Conservation (phyloP, 2,113 vertebrate genomes). For the Phylloscopus trochilus region DNA sequence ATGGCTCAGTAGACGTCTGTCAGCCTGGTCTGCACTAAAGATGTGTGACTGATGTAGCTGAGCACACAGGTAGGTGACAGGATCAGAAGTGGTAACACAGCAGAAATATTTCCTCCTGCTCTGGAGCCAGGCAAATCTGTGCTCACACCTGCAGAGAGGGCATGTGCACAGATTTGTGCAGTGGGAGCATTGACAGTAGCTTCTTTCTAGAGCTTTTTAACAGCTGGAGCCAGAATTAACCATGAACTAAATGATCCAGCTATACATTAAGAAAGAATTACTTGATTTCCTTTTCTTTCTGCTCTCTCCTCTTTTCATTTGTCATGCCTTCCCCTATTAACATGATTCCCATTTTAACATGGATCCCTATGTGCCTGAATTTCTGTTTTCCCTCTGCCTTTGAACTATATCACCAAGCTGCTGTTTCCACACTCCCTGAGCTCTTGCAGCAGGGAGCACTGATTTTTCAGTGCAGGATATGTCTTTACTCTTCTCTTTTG, state of each 20-base stretch:
- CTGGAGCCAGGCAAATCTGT: neutral
- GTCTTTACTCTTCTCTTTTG: neutral
- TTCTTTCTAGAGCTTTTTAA: neutral
- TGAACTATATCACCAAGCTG: neutral
- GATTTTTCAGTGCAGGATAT: neutral
- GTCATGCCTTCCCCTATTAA: neutral
- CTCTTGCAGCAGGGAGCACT: neutral
- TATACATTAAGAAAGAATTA: neutral
- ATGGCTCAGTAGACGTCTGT: neutral
- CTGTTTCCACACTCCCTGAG: neutral
- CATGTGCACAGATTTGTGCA: neutral
- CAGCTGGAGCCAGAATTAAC: neutral
- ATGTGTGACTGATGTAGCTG: neutral
- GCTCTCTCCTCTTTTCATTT: neutral
- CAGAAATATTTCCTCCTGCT: neutral
- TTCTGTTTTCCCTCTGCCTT: neutral
- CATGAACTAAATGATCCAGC: neutral
- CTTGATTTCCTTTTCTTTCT: neutral
- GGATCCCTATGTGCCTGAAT: neutral
- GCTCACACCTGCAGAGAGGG: neutral
- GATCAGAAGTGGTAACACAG: neutral
- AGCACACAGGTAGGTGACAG: neutral
- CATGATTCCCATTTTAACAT: neutral
- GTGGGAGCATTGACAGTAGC: rapidly evolving
- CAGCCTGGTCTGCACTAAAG: neutral